Percentiles rank a stretch among this genome's conserved stretches.
phyloP scores from a whole-genome alignment of 2,113 vertebrate species.

The Myiopsitta monachus region DNA sequence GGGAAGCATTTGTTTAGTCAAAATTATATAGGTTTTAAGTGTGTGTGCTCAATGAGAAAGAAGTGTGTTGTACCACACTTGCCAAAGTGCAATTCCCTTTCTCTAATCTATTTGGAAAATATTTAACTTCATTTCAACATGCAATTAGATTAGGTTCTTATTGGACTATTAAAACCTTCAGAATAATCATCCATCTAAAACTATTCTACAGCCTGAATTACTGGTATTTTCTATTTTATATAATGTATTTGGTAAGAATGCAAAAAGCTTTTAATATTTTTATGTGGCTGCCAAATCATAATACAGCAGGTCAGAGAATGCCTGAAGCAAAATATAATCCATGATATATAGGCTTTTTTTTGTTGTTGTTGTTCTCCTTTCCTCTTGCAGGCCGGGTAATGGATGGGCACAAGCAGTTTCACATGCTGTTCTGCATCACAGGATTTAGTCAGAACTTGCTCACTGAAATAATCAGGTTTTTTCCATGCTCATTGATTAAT shows the following conservation, averaged over 20 bases:
- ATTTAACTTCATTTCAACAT: constrained; percentile 51
- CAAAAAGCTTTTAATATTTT: constrained; percentile 69
- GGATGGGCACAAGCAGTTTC: neutral
- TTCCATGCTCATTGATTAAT: constrained; percentile 14
- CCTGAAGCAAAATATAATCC: constrained; percentile 41
- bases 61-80: neutral
- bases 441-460: constrained; percentile 32
- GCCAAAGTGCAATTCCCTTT: constrained; percentile 24
- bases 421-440: constrained; percentile 26
- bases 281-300: constrained; percentile 49
- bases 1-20: neutral
- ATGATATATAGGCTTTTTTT: constrained; percentile 8
- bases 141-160: constrained; percentile 50
- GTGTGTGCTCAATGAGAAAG: neutral
- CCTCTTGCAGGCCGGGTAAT: constrained; percentile 37
- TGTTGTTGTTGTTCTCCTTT: neutral
- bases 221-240: constrained; percentile 54
- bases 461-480: neutral
- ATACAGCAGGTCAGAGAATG: constrained; percentile 62
- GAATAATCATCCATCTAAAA: constrained; percentile 52
- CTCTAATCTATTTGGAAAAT: constrained; percentile 37
- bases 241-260: constrained; percentile 53
- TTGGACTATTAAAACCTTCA: constrained; percentile 55
- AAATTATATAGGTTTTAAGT: neutral
- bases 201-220: constrained; percentile 34